phyloP scores from a whole-genome alignment of 2,797 vertebrate genomes.

The Chelon labrosus region DNA sequence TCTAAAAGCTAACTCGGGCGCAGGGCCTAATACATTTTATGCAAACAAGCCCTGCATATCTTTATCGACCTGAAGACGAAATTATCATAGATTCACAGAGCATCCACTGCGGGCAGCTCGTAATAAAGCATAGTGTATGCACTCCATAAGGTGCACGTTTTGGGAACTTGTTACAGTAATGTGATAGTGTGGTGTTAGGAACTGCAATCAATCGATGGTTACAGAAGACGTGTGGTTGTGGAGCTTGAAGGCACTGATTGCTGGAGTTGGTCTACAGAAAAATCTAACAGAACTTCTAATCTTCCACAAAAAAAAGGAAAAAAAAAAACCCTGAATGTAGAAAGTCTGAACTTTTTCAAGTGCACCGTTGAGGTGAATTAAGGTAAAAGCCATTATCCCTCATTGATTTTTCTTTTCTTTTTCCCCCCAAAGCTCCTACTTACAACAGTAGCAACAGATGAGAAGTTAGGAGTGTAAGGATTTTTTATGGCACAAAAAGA shows the following conservation, averaged over 20 bases:
- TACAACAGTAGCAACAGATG: constrained; percentile 35
- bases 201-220: no score
- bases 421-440: constrained; percentile 20
- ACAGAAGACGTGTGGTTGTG: not conserved
- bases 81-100: constrained; percentile 59
- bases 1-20: constrained; percentile 53
- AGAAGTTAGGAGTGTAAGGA: constrained; percentile 3
- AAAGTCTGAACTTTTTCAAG: constrained; percentile 14
- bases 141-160: not conserved
- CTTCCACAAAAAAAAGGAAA: not conserved
- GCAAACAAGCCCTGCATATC: constrained; percentile 56
- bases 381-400: constrained; percentile 57
- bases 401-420: constrained; percentile 46
- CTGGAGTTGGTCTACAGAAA: no score
- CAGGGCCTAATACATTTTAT: constrained; percentile 55
- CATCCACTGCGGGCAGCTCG: constrained; percentile 20
- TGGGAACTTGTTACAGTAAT: constrained; percentile 2
- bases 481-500: not conserved
- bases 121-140: constrained; percentile 11
- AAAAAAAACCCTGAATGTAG: not conserved
- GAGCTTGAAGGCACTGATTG: not conserved
- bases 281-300: no score
- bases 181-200: not conserved
- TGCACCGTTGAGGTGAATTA: constrained; percentile 44
- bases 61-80: constrained; percentile 57